Evolutionary conservation across 2,113 vertebrate genomes (phyloP).

Genomic region (Dicentrarchus labrax): DNA sequence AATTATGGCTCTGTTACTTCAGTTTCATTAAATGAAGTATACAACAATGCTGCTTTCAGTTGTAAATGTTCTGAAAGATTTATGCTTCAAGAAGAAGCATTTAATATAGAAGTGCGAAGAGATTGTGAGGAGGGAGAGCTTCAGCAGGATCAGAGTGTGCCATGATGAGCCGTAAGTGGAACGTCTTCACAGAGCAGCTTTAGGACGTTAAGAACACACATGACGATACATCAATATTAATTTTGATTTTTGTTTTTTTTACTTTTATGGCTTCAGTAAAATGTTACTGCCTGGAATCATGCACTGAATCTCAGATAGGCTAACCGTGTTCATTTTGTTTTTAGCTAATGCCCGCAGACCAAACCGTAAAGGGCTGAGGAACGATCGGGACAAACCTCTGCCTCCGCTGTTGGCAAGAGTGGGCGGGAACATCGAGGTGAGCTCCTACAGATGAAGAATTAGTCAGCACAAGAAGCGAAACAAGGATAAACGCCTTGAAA

Average conservation of each 20-base stretch:
- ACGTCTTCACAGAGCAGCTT: constrained; percentile 26
- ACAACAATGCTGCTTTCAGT: constrained; percentile 30
- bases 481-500: neutral
- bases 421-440: constrained; percentile 98
- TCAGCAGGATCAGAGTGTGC: constrained; percentile 54
- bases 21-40: constrained; percentile 40
- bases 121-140: constrained; percentile 48
- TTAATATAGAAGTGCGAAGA: constrained; percentile 34
- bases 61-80: constrained; percentile 47
- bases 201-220: constrained; percentile 30
- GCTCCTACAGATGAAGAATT: neutral
- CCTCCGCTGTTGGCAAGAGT: constrained; percentile 96
- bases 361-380: constrained; percentile 95
- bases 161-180: constrained; percentile 55
- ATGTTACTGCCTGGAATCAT: neutral
- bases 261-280: neutral
- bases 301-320: constrained; percentile 19
- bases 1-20: constrained; percentile 25
- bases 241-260: neutral
- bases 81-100: constrained; percentile 15
- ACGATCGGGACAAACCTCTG: constrained; percentile 97
- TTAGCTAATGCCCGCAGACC: constrained; percentile 92
- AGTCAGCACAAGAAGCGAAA: neutral
- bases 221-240: neutral
- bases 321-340: constrained; percentile 15